Evolutionary conservation across 1,140 invertebrate species (phyloP).

Genomic region (Trypoxylus dichotomus): DNA sequence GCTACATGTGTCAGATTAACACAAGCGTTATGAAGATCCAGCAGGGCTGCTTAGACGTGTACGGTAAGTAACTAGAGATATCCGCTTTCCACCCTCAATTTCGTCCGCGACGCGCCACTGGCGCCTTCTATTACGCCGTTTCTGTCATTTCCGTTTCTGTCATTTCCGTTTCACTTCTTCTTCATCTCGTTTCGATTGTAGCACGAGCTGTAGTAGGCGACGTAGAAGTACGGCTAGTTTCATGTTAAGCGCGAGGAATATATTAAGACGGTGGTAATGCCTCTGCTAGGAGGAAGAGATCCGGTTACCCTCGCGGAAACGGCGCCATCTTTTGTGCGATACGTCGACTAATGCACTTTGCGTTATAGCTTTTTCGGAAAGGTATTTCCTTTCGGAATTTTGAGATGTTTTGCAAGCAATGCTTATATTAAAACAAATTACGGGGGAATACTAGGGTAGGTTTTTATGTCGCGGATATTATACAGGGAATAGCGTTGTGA

Average conservation of each 20-base stretch:
- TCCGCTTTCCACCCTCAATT: not conserved
- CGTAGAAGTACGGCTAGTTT: not conserved
- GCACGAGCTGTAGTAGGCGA: not conserved
- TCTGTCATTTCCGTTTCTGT: not conserved
- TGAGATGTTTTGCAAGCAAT: not conserved
- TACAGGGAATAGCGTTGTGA: no score
- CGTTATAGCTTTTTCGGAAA: not conserved
- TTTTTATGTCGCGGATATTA: no score
- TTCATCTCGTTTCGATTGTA: not conserved
- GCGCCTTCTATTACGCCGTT: not conserved
- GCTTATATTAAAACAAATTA: no score
- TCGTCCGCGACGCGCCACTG: not conserved
- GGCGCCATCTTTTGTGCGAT: not conserved
- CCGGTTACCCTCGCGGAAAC: not conserved
- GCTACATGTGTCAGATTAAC: slow-evolving; percentile 73
- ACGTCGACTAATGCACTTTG: not conserved
- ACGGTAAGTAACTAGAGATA: slow-evolving; percentile 59
- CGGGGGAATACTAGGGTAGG: no score
- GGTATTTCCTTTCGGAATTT: not conserved
- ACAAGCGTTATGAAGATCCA: slow-evolving; percentile 70
- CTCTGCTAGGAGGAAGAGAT: not conserved
- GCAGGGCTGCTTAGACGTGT: slow-evolving; percentile 70
- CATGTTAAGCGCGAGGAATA: not conserved
- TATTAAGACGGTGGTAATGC: not conserved
- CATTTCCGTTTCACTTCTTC: not conserved